Evolutionary conservation across 2,797 vertebrate species (phyloP).

Genomic region (Steatocranus sp.): DNA sequence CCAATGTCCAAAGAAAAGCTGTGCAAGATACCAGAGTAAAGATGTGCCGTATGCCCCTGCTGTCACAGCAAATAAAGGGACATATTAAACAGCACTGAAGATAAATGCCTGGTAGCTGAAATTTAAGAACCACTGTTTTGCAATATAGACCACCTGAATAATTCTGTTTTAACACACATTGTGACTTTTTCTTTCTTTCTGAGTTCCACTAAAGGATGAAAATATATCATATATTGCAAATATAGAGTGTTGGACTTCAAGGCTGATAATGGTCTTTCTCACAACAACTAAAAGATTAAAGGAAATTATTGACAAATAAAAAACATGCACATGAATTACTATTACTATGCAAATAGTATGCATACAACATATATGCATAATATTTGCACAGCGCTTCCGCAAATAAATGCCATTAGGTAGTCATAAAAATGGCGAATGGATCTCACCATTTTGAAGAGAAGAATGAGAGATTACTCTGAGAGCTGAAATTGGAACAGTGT

Average conservation of each 20-base stretch:
- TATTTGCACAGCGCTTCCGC: neutral
- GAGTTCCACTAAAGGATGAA: neutral
- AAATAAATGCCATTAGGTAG: slow-evolving; percentile 20
- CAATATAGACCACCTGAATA: slow-evolving; percentile 51
- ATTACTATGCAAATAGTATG: neutral
- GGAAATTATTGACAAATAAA: neutral
- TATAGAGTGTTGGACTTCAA: slow-evolving; percentile 7
- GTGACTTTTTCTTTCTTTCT: neutral
- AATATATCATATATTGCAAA: slow-evolving; percentile 14
- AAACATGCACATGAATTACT: neutral
- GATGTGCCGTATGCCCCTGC: neutral
- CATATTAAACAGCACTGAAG: slow-evolving; percentile 25
- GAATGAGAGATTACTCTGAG: slow-evolving; percentile 38
- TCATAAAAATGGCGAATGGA: slow-evolving; percentile 30
- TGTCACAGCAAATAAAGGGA: slow-evolving; percentile 37
- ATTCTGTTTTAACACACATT: slow-evolving; percentile 44
- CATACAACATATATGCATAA: neutral
- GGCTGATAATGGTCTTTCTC: neutral
- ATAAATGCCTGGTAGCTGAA: slow-evolving; percentile 48
- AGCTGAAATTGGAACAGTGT: slow-evolving; percentile 50
- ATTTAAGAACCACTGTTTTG: slow-evolving; percentile 36
- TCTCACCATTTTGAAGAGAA: slow-evolving; percentile 35
- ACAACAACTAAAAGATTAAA: neutral
- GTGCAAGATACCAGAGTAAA: neutral
- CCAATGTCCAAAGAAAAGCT: neutral